phyloP scores from a whole-genome alignment of 2,888 invertebrate species.

The Spilosoma lubricipeda region DNA sequence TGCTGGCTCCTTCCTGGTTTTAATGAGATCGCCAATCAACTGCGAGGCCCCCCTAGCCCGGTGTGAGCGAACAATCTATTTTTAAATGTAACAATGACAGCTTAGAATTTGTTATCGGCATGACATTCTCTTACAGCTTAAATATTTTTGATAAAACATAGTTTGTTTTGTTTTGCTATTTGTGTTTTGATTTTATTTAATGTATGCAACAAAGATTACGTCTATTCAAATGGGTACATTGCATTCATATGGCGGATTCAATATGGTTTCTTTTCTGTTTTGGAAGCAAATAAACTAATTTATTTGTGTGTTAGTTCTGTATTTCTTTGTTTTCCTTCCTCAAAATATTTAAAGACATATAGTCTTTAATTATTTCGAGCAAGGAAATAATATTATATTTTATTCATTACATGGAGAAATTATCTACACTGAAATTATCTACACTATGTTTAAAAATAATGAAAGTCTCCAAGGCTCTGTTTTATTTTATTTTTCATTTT shows the following conservation, averaged over 20 bases:
- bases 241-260: neutral
- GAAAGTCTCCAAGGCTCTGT: too few species aligned
- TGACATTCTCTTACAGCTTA: neutral
- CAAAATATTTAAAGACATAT: too few species aligned
- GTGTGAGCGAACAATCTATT: constrained; percentile 33
- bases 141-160: neutral
- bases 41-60: constrained; percentile 35
- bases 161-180: neutral
- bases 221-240: neutral
- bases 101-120: constrained; percentile 33
- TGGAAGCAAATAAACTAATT: neutral
- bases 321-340: neutral
- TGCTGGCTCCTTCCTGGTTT: constrained; percentile 74
- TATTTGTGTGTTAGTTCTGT: too few species aligned
- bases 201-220: too few species aligned
- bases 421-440: too few species aligned
- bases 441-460: too few species aligned
- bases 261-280: neutral
- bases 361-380: neutral
- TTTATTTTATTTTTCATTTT: neutral
- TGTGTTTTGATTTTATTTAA: neutral
- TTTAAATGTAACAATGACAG: constrained; percentile 42
- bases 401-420: neutral
- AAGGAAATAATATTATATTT: neutral
- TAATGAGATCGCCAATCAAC: constrained; percentile 81